Evolutionary conservation across 2,888 invertebrate species (phyloP), one percentile per base, ranked within the genome.

Genomic region (Dermolepida albohirtum): DNA sequence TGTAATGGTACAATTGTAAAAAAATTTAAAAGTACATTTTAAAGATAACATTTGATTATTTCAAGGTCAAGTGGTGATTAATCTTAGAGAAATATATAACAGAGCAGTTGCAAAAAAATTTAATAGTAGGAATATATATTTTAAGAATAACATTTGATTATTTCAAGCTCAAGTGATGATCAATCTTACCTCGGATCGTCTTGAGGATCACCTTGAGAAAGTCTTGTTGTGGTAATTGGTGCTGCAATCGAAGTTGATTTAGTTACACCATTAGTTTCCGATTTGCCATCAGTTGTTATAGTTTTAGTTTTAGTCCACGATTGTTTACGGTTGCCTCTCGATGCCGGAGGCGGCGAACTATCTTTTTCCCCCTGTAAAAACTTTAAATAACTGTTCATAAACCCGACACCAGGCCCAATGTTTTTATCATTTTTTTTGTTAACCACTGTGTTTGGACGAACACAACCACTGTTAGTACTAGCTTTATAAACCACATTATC

Each of bases 351-450:
- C 17, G 93, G 93, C 72, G 93, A 93, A 51, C 90, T 89, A 75
- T 94, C 93, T 50, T 92, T 87, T 81, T 93, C 94, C 2, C 73
- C 93, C 93, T 92, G 91, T 74, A 93, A 84, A 83, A 94, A 94
- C 83, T 93, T 94, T 74, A 94, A 86, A 83, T 93, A 94, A 84
- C 94, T 94, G 80, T 91, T 92, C 93, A 94, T 93, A 83, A 94
- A 94, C 71, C 93, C 92, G 62, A 91, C 88, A 76, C 89, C 89
- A 70, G 89, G 88, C 22, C 66, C 67, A 14, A 57, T 16, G 4
- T 14, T 40, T 16, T 43, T 76, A 70, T 55, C 67, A 39, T 44
- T 22, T 10, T 41, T 50, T 49, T 47, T 76, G 72, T 52, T 72
- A 49, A 16, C 74, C 66, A 39, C 74, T 63, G 64, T 54, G 27